Base-by-base conservation (phyloP, 2,888 invertebrate genomes). In the Napeogenes inachia region DNA sequence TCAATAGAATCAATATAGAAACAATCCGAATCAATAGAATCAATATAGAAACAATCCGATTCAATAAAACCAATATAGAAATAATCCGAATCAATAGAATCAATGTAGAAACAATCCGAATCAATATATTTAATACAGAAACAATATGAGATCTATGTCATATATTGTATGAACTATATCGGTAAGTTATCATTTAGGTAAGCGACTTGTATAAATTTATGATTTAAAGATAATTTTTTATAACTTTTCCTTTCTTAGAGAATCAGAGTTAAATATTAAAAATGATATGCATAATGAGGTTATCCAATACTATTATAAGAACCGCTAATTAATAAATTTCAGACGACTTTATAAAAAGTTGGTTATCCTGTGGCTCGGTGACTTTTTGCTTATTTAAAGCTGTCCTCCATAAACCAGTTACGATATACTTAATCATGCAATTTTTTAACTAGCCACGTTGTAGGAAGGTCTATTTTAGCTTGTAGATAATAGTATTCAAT, bases 261-360 rank as follows among this genome's bases (percentile, higher is more conserved):
- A 42, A 42, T 42, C 21, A 42, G 2, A 42, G 8, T 10, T 42
- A 42, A 10, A 10, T 10, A 10, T 42, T 42, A 10, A 50, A 10
- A 50, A 21, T 4, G 21, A 50, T 21, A 10, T 50, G 21, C 30
- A 21, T 21, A 50, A 50, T 30, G 8, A 50, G 30, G 30, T 50
- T 50, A 50, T 30, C 30, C 30, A 50, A 50, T 50, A 50, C 50
- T 50, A 50, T 50, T 30, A 50, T 35, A 54, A 10, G 35, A 38
- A 35, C 35, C 35, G 13, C 58, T 58, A 63, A 61, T 63, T 66
- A 63, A 61, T 59, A 60, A 62, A 60, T 54, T 57, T 45, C 59
- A 61, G 57, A 55, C 38, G 13, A 47, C 6, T 55, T 54, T 60
- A 60, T 60, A 59, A 58, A 54, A 60, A 65, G 62, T 56, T 57